Percentiles rank a stretch among this genome's conserved stretches.
Evolutionary conservation across 37 sponge, comb jelly and placozoan species (phyloP).

Genomic region (Dysidea cf. avara): DNA sequence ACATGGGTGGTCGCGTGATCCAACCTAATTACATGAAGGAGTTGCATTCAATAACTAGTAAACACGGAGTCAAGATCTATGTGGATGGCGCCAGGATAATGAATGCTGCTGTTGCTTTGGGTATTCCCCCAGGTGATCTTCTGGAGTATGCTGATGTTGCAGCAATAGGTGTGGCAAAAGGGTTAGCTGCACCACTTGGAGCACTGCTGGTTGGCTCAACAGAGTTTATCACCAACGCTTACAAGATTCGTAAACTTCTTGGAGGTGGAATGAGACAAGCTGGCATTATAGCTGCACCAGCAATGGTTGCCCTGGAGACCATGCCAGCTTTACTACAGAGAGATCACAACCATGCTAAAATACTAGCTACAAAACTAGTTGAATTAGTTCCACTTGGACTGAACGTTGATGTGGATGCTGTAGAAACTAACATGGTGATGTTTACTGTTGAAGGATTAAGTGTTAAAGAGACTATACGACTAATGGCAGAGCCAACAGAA

Average conservation of each 20-base stretch:
- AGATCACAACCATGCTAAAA: constrained; percentile 71
- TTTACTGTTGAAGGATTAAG: constrained; percentile 38
- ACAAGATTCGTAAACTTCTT: constrained; percentile 57
- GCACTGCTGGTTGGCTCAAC: constrained; percentile 58
- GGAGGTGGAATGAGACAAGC: constrained; percentile 81
- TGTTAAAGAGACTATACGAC: no score
- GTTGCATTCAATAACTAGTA: constrained; percentile 36
- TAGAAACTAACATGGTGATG: constrained; percentile 70
- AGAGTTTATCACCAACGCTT: constrained; percentile 53
- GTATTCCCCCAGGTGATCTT: constrained; percentile 41
- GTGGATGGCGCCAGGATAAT: constrained; percentile 80
- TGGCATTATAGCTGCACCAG: constrained; percentile 82
- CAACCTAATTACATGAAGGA: constrained; percentile 43
- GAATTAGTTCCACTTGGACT: constrained; percentile 48
- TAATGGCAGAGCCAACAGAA: no score
- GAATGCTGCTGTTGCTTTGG: constrained; percentile 77
- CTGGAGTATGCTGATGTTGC: constrained; percentile 65
- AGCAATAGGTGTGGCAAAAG: constrained; percentile 72
- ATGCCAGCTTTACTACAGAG: constrained; percentile 25
- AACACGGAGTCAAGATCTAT: constrained; percentile 46
- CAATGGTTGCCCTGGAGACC: constrained; percentile 54
- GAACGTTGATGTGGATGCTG: constrained; percentile 23
- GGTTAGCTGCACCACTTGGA: constrained; percentile 75
- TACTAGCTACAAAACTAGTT: constrained; percentile 35
- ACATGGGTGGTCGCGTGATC: constrained; percentile 58